Base-by-base conservation (phyloP, 2,797 vertebrate genomes). In the Acanthurus lineatus region DNA sequence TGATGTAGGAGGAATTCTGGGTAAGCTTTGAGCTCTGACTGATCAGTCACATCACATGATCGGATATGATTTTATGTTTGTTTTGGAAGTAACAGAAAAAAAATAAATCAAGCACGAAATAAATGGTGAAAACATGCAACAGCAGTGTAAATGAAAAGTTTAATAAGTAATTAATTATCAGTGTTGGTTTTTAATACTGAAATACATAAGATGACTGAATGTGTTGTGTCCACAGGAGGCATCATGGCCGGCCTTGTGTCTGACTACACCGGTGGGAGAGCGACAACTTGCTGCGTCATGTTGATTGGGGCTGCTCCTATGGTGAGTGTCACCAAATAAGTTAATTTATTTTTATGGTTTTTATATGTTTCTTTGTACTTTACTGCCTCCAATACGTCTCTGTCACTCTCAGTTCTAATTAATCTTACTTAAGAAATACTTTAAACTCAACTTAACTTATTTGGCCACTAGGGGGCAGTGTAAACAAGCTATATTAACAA, bases 1-100 rank as follows among this genome's bases (percentile, higher is more conserved):
- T 28, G 98, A 99, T 4, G 97, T 94, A 0, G 98, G 98, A 49
- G 98, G 98, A 79, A 99, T 99, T 71, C 35, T 98, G 76, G 98
- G 98, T 99, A 92, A 48, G 95, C 71, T 57, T 62, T 10, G 0
- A 69, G 1, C 22, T 10, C 47, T 16, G 0, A 49, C 10, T 17
- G 3, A 14, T 66, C 3, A 16, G 32, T 35, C 5, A 32, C 9
- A n/a, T 53, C n/a, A 49, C 16, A 6, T 56, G 7, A 59, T 49
- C 47, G 12, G 28, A n/a, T 35, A 47, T 19, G 42, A 7, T 32
- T 57, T 45, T 0, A 7, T n/a, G 48, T 19, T 49, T 17, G 3
- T 19, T 14, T 5, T 6, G 5, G 16, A 16, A 38, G 4, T 35
- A 32, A 32, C 28, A 32, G 25, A 25, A 32, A 4, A 4, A 4